These are phyloP conservation scores for Zeus faber DNA, from an alignment of 2,113 vertebrate species.

Conservation along the genomic window DNA sequence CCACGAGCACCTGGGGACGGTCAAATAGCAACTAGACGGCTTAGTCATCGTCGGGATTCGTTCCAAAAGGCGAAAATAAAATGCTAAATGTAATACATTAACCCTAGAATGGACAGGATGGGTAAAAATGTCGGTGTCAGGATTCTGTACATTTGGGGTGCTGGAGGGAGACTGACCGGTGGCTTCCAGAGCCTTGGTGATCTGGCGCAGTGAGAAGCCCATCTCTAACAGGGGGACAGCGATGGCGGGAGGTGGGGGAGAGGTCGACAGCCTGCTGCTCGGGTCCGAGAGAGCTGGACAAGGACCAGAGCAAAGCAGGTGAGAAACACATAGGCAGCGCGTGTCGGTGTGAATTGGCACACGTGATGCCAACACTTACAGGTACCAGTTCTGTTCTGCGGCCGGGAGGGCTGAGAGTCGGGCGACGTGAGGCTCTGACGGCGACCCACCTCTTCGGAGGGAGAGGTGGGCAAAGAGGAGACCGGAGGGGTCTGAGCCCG, in stretches of 20 bases:
- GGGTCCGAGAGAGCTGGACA: constrained; percentile 89
- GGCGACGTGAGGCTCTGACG: constrained; percentile 96
- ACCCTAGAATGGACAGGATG: neutral
- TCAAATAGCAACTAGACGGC: neutral
- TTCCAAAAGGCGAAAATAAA: too few species aligned
- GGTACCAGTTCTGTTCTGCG: constrained; percentile 85
- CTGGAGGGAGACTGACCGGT: constrained; percentile 76
- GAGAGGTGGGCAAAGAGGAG: constrained; percentile 92
- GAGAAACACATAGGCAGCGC: too few species aligned
- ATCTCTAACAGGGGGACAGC: constrained; percentile 95
- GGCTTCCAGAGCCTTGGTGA: constrained; percentile 96
- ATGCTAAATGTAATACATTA: neutral
- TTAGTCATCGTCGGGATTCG: neutral
- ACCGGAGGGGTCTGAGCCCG: constrained; percentile 95
- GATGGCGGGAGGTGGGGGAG: constrained; percentile 94
- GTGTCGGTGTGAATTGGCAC: neutral
- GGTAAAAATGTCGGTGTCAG: neutral
- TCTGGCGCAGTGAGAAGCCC: constrained; percentile 95
- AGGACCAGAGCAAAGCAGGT: constrained; percentile 3
- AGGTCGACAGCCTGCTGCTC: constrained; percentile 94
- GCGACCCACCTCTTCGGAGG: constrained; percentile 91
- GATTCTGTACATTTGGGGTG: neutral
- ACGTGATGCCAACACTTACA: constrained; percentile 48
- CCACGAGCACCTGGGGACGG: constrained; percentile 83
- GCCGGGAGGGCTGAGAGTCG: constrained; percentile 85